Conservation (phyloP, 2,888 invertebrate species). For the Caradrina clavipalpis region DNA sequence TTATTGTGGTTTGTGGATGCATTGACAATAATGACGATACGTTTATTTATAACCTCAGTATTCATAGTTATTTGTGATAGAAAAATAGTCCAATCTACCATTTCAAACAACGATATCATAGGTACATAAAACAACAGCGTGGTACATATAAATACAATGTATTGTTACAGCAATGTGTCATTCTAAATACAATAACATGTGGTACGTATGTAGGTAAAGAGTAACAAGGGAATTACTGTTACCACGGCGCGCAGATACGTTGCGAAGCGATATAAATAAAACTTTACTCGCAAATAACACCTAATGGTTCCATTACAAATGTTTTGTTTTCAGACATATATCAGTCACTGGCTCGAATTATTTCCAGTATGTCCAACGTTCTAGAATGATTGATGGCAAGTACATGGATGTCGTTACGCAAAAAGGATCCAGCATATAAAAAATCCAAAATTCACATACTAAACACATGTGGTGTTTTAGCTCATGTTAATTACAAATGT, state of each 20-base stretch:
- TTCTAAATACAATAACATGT: conserved; percentile 3
- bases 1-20: background rate
- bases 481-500: too few relatives aligned
- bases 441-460: too few relatives aligned
- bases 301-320: conserved; percentile 20
- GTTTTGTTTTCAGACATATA: conserved; percentile 22
- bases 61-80: conserved; percentile 18
- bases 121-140: conserved; percentile 6
- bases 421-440: too few relatives aligned
- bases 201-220: conserved; percentile 9
- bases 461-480: too few relatives aligned
- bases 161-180: conserved; percentile 21
- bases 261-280: conserved; percentile 24
- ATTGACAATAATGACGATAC: background rate
- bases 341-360: conserved; percentile 14
- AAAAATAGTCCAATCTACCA: background rate
- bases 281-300: conserved; percentile 10
- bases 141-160: conserved; percentile 5
- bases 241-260: conserved; percentile 4
- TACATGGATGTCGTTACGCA: background rate
- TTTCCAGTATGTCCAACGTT: conserved; percentile 25
- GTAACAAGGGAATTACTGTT: conserved; percentile 9
- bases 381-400: conserved; percentile 49
- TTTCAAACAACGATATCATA: background rate
- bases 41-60: background rate